Evolutionary conservation across 2,113 vertebrate species (phyloP).

Genomic region (Plotosus lineatus): DNA sequence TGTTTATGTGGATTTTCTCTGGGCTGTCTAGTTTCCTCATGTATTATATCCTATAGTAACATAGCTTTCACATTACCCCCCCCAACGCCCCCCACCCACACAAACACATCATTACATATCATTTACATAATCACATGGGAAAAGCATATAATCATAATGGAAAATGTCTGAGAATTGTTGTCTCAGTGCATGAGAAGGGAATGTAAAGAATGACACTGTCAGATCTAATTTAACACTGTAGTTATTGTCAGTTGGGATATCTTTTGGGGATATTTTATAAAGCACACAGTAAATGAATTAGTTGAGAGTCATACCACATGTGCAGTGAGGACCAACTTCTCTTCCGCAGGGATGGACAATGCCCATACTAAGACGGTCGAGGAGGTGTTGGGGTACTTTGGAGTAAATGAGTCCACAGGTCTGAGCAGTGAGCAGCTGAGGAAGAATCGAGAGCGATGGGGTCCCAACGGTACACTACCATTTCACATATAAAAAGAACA

Average conservation of each 20-base stretch:
- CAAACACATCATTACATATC: neutral
- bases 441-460: constrained; percentile 75
- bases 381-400: constrained; percentile 73
- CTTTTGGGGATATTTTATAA: neutral
- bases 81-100: too few relatives aligned
- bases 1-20: neutral
- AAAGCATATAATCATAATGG: neutral
- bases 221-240: neutral
- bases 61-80: too few relatives aligned
- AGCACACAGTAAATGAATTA: neutral
- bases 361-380: constrained; percentile 80
- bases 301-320: neutral
- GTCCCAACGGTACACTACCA: constrained; percentile 69
- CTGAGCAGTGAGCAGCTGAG: constrained; percentile 77
- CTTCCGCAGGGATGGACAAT: constrained; percentile 74
- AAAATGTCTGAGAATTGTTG: neutral
- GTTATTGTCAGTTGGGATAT: neutral
- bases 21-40: neutral
- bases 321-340: neutral
- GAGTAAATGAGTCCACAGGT: constrained; percentile 76
- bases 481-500: too few relatives aligned
- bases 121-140: neutral
- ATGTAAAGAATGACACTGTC: neutral
- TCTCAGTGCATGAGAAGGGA: neutral
- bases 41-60: too few relatives aligned